Conservation (phyloP, 1,140 invertebrate species). For the Adelges cooleyi region DNA sequence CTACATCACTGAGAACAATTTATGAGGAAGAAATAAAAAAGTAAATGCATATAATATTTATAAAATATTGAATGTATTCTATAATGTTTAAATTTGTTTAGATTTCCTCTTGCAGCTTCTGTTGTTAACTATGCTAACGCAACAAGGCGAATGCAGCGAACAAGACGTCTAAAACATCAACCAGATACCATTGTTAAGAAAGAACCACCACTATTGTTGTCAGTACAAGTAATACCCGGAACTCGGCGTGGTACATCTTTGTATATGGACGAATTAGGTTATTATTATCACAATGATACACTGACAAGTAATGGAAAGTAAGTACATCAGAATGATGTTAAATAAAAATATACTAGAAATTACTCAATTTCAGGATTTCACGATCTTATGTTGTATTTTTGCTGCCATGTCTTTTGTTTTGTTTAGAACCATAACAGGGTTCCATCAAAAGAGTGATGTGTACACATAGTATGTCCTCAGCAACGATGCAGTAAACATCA, state of each 20-base stretch:
- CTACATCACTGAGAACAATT: slow-evolving; percentile 8
- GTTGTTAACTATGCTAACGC: slow-evolving; percentile 24
- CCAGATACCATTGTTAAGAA: background rate
- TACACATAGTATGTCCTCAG: too few relatives aligned
- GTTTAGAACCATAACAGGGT: too few relatives aligned
- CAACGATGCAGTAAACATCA: too few relatives aligned
- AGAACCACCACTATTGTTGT: slow-evolving; percentile 14
- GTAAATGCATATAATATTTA: background rate
- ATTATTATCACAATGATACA: slow-evolving; percentile 23
- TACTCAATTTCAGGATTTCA: too few relatives aligned
- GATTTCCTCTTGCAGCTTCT: slow-evolving; percentile 7
- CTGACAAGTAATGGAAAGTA: slow-evolving; percentile 24
- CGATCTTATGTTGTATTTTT: too few relatives aligned
- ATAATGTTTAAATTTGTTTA: background rate
- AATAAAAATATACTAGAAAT: too few relatives aligned
- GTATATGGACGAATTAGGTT: slow-evolving; percentile 18
- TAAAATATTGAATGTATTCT: too few relatives aligned
- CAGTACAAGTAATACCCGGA: slow-evolving; percentile 17
- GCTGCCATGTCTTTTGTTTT: too few relatives aligned
- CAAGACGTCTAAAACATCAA: slow-evolving; percentile 19
- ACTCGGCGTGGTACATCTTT: slow-evolving; percentile 21
- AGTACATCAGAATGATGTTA: background rate
- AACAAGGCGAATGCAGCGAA: slow-evolving; percentile 20
- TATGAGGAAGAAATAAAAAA: slow-evolving; percentile 14
- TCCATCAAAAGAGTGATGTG: too few relatives aligned